Evolutionary conservation across 2,797 vertebrate species (phyloP), one percentile per base, ranked within the genome.

Genomic region (Zalophus californianus): DNA sequence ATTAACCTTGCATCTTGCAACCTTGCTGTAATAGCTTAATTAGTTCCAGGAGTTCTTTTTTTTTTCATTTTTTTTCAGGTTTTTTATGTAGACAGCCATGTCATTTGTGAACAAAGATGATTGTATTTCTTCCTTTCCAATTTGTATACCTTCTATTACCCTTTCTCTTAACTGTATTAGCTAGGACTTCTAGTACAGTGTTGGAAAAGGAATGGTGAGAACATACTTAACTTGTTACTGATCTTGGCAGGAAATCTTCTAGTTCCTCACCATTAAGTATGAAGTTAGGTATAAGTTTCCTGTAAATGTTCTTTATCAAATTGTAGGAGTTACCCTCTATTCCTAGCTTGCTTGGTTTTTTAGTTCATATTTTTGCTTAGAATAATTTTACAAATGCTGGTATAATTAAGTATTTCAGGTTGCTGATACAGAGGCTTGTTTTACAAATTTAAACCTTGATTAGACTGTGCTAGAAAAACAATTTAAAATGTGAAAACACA

Each of bases 331-430:
- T 89, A 14, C 32, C 38, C 29, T 85, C 62, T 86, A 48, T 62
- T 95, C 56, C 68, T 93, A n/a, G 27, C 82, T 89, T 93, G 29
- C 68, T 64, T 89, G 14, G 21, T 73, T 91, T 83, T 85, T 94
- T 64, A 97, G 70, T 91, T 91, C 10, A 58, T 0, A 62, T 62
- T 94, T 96, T 93, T 94, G 41, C 91, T 96, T 79, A 86, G n/a
- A 86, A 79, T 94, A 88, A 35, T 95, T 85, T 78, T 93, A 84
- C 32, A 88, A 54, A 77, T 92, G 88, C 15, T 91, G 38, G 35
- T 86, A n/a, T 35, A 78, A 11, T 89, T 96, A 78, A 70, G 7
- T 91, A 48, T 94, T 96, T 75, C 32, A 92, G 77, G 35, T 72
- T 91, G 54, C 68, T 72, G 35, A 84, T 82, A 72, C 85, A 92